These are phyloP conservation scores for Lagocephalus sceleratus DNA, from an alignment of 2,797 vertebrate species.

Conservation along the genomic window DNA sequence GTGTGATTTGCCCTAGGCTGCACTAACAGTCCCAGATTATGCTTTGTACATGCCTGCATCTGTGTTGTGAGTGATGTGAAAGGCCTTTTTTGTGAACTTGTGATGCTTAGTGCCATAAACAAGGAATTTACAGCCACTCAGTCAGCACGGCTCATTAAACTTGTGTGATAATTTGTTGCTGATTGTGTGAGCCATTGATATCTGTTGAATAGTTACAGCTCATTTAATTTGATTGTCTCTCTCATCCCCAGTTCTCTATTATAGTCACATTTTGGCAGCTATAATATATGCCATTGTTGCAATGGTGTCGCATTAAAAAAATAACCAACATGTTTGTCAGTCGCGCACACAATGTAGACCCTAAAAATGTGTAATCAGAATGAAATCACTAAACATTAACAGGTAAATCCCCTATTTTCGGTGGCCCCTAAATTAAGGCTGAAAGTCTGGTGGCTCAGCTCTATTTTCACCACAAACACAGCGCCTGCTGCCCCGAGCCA, in stretches of 20 bases:
- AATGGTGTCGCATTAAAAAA: slow-evolving; percentile 22
- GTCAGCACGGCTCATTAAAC: slow-evolving; percentile 60
- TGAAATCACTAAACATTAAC: too few relatives aligned
- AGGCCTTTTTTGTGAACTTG: slow-evolving; percentile 51
- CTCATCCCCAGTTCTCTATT: slow-evolving; percentile 31
- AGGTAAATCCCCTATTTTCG: too few relatives aligned
- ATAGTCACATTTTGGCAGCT: slow-evolving; percentile 40
- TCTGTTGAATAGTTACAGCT: slow-evolving; percentile 56
- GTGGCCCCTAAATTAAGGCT: too few relatives aligned
- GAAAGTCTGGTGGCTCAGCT: too few relatives aligned
- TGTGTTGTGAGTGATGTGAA: slow-evolving; percentile 35
- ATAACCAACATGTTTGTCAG: slow-evolving; percentile 26
- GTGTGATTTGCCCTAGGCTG: slow-evolving; percentile 46
- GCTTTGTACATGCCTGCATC: slow-evolving; percentile 26
- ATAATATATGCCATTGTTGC: slow-evolving; percentile 34
- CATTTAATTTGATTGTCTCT: slow-evolving; percentile 57
- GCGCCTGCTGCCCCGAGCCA: too few relatives aligned
- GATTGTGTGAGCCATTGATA: slow-evolving; percentile 47
- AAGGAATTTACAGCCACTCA: slow-evolving; percentile 63
- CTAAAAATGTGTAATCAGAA: too few relatives aligned
- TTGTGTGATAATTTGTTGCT: slow-evolving; percentile 30
- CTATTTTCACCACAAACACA: too few relatives aligned
- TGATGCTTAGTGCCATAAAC: slow-evolving; percentile 56
- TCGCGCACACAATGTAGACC: too few relatives aligned
- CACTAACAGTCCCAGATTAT: slow-evolving; percentile 25